Conservation (phyloP, 2,888 invertebrate genomes). For the Sesamia inferens region DNA sequence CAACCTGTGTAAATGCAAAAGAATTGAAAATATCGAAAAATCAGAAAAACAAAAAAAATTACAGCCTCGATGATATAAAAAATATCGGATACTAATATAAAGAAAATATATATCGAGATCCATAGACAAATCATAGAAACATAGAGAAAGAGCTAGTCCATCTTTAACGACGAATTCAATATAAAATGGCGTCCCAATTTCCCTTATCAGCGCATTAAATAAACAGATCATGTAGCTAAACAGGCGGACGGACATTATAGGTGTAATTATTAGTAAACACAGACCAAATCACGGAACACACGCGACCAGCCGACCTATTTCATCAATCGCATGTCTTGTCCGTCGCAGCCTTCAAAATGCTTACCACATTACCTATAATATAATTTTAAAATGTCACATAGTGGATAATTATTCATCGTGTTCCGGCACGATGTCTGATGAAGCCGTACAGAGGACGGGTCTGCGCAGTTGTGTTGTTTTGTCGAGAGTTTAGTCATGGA, state of each 20-base stretch:
- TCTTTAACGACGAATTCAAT: constrained; percentile 12
- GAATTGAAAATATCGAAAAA: too few species aligned
- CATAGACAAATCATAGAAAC: not conserved
- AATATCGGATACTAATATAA: not conserved
- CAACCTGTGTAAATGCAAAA: too few species aligned
- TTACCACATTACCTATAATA: constrained; percentile 28
- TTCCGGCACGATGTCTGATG: too few species aligned
- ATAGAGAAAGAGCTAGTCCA: not conserved
- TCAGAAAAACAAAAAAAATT: too few species aligned
- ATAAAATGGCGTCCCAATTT: constrained; percentile 7
- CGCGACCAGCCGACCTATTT: constrained; percentile 61
- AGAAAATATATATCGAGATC: too few species aligned
- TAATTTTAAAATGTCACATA: constrained; percentile 38
- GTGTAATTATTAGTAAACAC: constrained; percentile 55
- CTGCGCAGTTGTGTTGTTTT: too few species aligned
- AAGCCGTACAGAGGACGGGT: too few species aligned
- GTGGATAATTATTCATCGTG: constrained; percentile 16
- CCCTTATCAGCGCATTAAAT: constrained; percentile 43
- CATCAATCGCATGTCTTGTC: constrained; percentile 70
- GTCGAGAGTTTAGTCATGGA: too few species aligned
- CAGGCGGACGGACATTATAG: constrained; percentile 46
- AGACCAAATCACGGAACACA: constrained; percentile 52
- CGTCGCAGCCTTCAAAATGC: constrained; percentile 63
- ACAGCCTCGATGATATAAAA: too few species aligned
- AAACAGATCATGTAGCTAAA: constrained; percentile 44